Evolutionary conservation across 2,888 invertebrate genomes (phyloP).

Genomic region (Drosophila eohydei): DNA sequence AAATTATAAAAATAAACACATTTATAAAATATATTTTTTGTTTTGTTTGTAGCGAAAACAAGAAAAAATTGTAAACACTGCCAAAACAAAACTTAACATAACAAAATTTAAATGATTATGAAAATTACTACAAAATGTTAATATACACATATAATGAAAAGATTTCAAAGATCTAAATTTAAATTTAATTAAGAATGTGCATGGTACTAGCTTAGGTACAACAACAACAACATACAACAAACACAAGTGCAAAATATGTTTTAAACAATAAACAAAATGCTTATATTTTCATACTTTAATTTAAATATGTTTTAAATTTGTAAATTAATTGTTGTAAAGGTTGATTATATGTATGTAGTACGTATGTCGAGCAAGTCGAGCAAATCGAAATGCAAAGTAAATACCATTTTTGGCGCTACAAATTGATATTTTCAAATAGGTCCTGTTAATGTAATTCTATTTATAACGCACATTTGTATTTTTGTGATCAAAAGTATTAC

Average conservation of each 20-base stretch:
- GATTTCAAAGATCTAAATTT: constrained; percentile 34
- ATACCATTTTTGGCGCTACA: constrained; percentile 25
- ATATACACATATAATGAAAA: constrained; percentile 15
- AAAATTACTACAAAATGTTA: constrained; percentile 39
- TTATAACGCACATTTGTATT: constrained; percentile 33
- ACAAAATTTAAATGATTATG: constrained; percentile 27
- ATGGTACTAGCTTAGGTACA: constrained; percentile 41
- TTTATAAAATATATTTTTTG: constrained; percentile 50
- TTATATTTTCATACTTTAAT: constrained; percentile 68
- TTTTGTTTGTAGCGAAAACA: constrained; percentile 60
- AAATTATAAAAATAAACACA: constrained; percentile 1
- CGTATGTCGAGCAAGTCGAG: constrained; percentile 25
- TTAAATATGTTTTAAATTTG: constrained; percentile 62
- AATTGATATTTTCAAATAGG: constrained; percentile 46
- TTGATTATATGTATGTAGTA: constrained; percentile 46
- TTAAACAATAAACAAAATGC: constrained; percentile 71
- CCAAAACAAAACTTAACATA: constrained; percentile 69
- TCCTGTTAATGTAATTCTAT: constrained; percentile 37
- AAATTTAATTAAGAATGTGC: constrained; percentile 30
- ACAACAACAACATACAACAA: constrained; percentile 58
- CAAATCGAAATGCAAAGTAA: constrained; percentile 28
- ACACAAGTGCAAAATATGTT: constrained; percentile 79
- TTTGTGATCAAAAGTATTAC: constrained; percentile 73
- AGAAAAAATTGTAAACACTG: constrained; percentile 69
- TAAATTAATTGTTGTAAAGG: constrained; percentile 71